Percentiles rank a stretch among this genome's conserved stretches.
phyloP scores from a whole-genome alignment of 2,113 vertebrate genomes.

The Eleginops maclovinus region DNA sequence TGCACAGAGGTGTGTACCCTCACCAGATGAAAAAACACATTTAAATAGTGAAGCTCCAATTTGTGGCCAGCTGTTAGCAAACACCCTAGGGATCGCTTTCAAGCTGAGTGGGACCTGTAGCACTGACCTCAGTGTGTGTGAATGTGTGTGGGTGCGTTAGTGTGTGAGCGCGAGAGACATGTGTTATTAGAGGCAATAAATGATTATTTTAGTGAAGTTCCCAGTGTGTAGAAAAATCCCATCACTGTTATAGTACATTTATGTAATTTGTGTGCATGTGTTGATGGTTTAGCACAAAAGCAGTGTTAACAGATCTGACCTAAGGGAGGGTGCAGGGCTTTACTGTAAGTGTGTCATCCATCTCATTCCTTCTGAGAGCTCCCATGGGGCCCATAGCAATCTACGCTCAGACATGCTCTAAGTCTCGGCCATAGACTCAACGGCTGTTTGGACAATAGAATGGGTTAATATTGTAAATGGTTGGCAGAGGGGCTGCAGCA shows the following conservation, averaged over 20 bases:
- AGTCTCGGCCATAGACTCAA: conserved; percentile 34
- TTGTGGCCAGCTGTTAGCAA: conserved; percentile 48
- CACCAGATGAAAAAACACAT: conserved; percentile 59
- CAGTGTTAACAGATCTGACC: conserved; percentile 59
- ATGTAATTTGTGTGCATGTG: conserved; percentile 55
- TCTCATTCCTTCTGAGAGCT: conserved; percentile 69
- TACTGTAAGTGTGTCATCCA: conserved; percentile 70
- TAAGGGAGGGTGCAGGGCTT: conserved; percentile 54
- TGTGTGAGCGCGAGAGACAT: neutral
- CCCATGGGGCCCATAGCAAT: conserved; percentile 61
- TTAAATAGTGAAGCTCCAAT: conserved; percentile 51
- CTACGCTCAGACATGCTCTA: conserved; percentile 56
- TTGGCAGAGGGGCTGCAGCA: neutral
- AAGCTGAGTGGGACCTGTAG: conserved; percentile 27
- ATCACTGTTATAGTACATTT: conserved; percentile 28
- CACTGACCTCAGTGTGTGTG: conserved; percentile 23
- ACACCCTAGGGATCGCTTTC: conserved; percentile 39
- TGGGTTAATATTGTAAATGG: conserved; percentile 58
- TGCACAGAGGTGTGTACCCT: conserved; percentile 55
- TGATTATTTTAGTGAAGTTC: conserved; percentile 40
- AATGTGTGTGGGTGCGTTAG: neutral
- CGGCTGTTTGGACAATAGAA: conserved; percentile 51
- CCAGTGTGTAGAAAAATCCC: conserved; percentile 24
- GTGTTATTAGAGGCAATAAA: conserved; percentile 32
- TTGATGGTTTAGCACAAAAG: conserved; percentile 63